phyloP scores from a whole-genome alignment of 1,140 invertebrate genomes.

The Brachionus rotundiformis region DNA sequence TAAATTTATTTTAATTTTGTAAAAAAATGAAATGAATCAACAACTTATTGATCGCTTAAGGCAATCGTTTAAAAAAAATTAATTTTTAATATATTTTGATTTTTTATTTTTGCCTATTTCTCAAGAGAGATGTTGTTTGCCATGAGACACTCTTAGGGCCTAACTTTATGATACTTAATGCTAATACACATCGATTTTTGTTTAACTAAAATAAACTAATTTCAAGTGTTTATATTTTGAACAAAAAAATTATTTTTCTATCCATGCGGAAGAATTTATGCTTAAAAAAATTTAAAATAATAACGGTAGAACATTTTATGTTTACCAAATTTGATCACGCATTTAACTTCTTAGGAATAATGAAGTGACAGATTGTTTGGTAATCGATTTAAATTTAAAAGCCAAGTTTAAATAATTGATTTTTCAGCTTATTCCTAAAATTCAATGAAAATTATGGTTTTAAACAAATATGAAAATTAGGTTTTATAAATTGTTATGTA shows the following conservation, averaged over 20 bases:
- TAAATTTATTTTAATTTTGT: background rate
- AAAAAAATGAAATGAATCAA: background rate
- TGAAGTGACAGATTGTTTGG: background rate
- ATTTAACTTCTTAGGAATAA: too few relatives aligned
- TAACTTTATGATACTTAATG: background rate
- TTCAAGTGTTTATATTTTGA: background rate
- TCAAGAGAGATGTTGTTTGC: background rate
- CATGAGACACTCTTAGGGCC: background rate
- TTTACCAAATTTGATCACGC: background rate
- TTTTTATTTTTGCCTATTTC: background rate
- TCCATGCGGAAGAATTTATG: background rate
- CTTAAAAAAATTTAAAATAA: background rate
- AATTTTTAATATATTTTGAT: background rate
- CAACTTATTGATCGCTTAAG: background rate
- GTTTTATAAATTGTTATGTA: background rate
- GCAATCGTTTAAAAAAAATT: background rate
- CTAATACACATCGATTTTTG: background rate
- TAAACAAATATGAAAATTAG: background rate
- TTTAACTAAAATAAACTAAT: background rate
- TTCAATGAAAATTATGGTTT: background rate
- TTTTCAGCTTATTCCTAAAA: background rate
- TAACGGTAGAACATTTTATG: background rate
- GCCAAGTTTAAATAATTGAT: background rate
- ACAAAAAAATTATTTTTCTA: constrained; percentile 4
- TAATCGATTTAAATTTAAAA: background rate